Evolutionary conservation across 2,113 vertebrate species (phyloP).

Genomic region (Sinocyclocheilus anophthalmus): DNA sequence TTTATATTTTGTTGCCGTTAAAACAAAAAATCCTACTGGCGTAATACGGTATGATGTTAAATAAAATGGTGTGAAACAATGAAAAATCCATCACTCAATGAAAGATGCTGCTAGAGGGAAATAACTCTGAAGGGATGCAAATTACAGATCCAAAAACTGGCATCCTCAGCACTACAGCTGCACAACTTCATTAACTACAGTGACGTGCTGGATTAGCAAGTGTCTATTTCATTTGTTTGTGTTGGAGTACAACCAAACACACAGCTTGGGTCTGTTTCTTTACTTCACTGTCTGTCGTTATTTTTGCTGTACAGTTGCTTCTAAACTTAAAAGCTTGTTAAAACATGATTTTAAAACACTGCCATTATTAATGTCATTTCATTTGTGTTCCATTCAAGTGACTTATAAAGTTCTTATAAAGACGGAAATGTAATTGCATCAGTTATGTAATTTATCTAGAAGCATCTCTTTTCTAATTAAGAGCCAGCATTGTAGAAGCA

Average conservation of each 20-base stretch:
- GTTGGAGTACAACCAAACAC: conserved; percentile 4
- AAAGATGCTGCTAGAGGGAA: neutral
- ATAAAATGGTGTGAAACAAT: neutral
- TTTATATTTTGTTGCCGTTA: neutral
- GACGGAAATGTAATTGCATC: neutral
- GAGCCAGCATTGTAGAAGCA: neutral
- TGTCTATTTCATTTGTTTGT: conserved; percentile 34
- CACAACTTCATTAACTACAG: conserved; percentile 18
- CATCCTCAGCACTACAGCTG: conserved; percentile 12
- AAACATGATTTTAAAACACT: conserved; percentile 29
- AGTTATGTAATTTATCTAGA: conserved; percentile 22
- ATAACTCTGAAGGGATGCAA: conserved; percentile 14
- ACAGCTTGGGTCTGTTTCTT: neutral
- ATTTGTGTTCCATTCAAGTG: neutral
- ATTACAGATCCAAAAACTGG: neutral
- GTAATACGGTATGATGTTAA: neutral
- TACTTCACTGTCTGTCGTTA: neutral
- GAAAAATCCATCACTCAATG: neutral
- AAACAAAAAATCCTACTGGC: neutral
- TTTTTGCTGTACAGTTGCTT: neutral
- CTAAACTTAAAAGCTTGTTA: neutral
- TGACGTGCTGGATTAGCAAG: conserved; percentile 37
- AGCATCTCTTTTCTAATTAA: neutral
- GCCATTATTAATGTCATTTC: neutral
- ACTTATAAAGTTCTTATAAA: neutral